Evolutionary conservation across 2,797 vertebrate species (phyloP).

Genomic region (Echiichthys vipera): DNA sequence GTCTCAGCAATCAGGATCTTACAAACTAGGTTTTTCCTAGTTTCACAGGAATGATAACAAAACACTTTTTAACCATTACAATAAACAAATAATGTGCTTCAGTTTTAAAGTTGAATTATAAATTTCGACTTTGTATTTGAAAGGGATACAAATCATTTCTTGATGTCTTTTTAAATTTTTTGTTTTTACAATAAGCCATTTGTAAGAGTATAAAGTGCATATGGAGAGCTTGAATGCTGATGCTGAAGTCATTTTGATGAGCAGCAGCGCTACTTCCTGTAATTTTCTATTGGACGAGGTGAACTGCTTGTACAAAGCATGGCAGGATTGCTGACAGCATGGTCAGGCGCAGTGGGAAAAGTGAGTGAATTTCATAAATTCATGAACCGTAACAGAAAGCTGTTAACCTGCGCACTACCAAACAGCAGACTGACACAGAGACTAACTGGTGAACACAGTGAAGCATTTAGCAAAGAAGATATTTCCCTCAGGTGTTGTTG

Average conservation of each 20-base stretch:
- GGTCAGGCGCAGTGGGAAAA: too few relatives aligned
- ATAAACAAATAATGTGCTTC: background rate
- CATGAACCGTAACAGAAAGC: too few relatives aligned
- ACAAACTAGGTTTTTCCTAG: background rate
- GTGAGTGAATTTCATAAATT: background rate
- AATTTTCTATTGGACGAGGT: background rate
- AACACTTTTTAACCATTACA: background rate
- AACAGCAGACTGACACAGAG: background rate
- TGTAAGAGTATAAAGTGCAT: background rate
- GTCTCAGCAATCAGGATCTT: background rate
- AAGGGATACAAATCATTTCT: background rate
- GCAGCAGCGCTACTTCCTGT: background rate
- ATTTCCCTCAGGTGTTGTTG: background rate
- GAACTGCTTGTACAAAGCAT: background rate
- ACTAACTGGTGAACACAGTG: too few relatives aligned
- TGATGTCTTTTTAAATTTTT: background rate
- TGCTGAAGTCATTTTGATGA: background rate
- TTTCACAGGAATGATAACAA: background rate
- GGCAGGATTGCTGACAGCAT: background rate
- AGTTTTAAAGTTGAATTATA: background rate
- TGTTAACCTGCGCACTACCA: too few relatives aligned
- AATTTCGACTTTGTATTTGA: slow-evolving; percentile 1
- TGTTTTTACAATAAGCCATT: background rate
- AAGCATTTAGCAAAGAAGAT: background rate
- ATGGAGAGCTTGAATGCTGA: background rate